Evolutionary conservation across 2,113 vertebrate species (phyloP), one percentile per base, ranked within the genome.

Genomic region (Aegotheles bennettii): DNA sequence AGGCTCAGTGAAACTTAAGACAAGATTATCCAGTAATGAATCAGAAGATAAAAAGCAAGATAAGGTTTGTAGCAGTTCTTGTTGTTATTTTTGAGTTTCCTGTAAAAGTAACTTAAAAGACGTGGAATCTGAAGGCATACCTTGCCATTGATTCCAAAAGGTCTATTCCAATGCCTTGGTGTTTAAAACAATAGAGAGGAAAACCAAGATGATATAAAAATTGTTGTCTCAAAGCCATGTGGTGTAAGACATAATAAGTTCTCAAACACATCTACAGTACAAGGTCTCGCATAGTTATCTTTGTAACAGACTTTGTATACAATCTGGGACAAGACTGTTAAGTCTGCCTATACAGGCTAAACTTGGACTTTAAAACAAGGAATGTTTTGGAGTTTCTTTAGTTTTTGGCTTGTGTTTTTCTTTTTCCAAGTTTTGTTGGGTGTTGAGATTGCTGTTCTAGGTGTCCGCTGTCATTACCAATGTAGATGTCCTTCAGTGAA

Each of bases 1-100:
- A 96, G 99, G 98, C 8, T 99, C 99, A 7, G 98, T 99, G 87
- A 99, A 99, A 96, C 98, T 99, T 61, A 99, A 97, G 77, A 96
- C 97, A 31, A 98, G 99, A 85, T 96, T 98, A 76, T 96, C 98
- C 19, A 98, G 96, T 93, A 96, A 96, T 59, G 99, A 99, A 25
- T 93, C 85, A 7, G 99, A 99, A 82, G 98, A 99, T n/a, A 99
- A 97, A 95, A 99, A 98, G 78, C 38, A 94, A 71, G 99, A 99
- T 51, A 99, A 98, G 97, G 99, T 99, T 97, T 73, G 77, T 85
- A 67, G 26, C 10, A 6, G 40, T 80, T 56, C 7, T 18, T 90
- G 14, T 6, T 59, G 6, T 59, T 86, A 4, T 29, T 90, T 59
- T 48, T 10, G 7, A 10, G 4, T 47, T 90, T 88, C 23, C 21